Conservation (phyloP, 2,113 vertebrate species). For the Cyanoliseus patagonus region DNA sequence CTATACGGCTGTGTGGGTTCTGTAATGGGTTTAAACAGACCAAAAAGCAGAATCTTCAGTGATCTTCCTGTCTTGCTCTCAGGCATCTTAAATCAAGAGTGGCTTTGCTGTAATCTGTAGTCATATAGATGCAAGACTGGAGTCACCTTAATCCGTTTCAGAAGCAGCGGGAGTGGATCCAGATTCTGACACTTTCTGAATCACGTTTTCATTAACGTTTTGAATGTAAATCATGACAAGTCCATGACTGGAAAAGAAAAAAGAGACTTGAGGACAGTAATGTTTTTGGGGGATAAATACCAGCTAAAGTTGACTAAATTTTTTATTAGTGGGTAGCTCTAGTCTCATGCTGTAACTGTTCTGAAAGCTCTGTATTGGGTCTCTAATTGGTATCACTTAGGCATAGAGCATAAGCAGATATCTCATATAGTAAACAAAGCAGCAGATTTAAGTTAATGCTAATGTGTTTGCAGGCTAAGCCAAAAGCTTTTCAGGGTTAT, state of each 20-base stretch:
- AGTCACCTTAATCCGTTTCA: neutral
- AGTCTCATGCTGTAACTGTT: neutral
- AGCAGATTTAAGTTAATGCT: constrained; percentile 72
- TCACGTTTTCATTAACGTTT: neutral
- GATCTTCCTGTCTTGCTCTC: neutral
- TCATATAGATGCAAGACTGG: neutral
- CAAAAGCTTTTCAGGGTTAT: constrained; percentile 73
- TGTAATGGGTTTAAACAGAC: neutral
- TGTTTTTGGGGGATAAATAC: neutral
- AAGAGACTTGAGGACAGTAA: neutral
- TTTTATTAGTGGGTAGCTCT: neutral
- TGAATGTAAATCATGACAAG: neutral
- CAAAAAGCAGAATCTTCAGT: neutral
- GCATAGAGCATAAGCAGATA: constrained; percentile 47
- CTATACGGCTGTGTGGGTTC: neutral
- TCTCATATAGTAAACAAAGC: constrained; percentile 69
- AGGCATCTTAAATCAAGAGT: neutral
- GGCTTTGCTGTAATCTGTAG: neutral
- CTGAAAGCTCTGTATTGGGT: neutral
- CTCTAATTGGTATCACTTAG: constrained; percentile 3
- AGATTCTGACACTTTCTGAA: neutral
- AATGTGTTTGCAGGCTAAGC: constrained; percentile 68
- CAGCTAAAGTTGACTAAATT: neutral
- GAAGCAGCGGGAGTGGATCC: neutral
- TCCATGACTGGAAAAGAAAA: neutral